A percentile compares a stretch with the other conserved stretches of the same genome.
Conservation (phyloP, 2,113 vertebrate species). For the Grantiella picta region DNA sequence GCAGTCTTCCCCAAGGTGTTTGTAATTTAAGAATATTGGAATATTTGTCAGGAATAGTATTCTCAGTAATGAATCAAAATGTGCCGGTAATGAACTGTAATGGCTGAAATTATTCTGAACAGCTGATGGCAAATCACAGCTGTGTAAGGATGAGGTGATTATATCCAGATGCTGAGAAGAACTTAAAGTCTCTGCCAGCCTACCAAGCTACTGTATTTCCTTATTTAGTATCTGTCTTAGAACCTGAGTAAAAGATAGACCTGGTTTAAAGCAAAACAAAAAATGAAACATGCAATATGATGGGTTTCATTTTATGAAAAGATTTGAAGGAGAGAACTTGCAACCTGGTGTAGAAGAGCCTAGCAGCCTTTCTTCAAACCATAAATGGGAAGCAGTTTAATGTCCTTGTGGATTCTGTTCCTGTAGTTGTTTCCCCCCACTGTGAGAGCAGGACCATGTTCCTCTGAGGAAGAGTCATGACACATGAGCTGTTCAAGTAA, state of each 20-base stretch:
- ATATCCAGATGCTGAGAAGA: not conserved
- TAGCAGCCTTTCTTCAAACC: not conserved
- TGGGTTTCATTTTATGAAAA: not conserved
- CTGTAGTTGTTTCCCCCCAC: rapidly evolving
- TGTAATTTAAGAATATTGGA: not conserved
- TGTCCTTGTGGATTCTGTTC: not conserved
- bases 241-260: not conserved
- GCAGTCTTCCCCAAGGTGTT: not conserved
- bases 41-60: not conserved
- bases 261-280: not conserved
- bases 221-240: not conserved
- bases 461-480: not conserved
- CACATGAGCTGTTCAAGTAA: not conserved
- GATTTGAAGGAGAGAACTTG: not conserved
- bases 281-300: not conserved
- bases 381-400: not conserved
- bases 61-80: not conserved
- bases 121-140: not conserved
- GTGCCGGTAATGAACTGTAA: not conserved
- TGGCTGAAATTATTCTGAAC: not conserved
- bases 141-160: not conserved
- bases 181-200: not conserved
- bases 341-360: not conserved
- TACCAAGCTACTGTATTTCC: not conserved
- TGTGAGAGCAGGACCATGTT: not conserved